phyloP scores from a whole-genome alignment of 2,113 vertebrate species.

The Cheirogaleus medius region DNA sequence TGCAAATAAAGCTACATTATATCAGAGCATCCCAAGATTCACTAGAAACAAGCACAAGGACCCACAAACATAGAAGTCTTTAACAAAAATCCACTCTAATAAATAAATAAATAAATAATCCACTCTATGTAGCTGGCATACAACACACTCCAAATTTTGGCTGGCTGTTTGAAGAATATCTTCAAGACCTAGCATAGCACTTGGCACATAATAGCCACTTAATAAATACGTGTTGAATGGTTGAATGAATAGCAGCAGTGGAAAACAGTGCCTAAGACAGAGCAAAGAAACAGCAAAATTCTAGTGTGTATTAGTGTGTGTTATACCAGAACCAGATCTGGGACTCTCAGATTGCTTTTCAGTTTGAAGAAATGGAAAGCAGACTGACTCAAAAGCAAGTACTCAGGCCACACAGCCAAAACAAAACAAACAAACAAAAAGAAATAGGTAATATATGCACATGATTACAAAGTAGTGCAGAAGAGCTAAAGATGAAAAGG shows the following conservation, averaged over 20 bases:
- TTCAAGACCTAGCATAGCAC: neutral
- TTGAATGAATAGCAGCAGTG: neutral
- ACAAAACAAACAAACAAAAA: neutral
- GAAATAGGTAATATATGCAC: neutral
- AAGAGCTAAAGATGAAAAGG: neutral
- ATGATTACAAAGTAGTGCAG: neutral
- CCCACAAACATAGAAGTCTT: neutral
- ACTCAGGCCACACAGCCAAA: neutral
- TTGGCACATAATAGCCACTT: neutral
- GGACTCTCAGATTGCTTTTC: neutral
- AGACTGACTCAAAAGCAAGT: neutral
- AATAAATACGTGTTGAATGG: neutral
- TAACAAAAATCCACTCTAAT: neutral
- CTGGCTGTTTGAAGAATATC: neutral
- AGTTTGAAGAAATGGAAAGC: neutral
- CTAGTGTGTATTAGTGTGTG: neutral
- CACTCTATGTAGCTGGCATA: neutral
- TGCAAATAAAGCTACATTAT: constrained; percentile 17
- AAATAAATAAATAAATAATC: neutral
- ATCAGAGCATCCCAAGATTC: neutral
- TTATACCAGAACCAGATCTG: neutral
- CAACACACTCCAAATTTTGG: neutral
- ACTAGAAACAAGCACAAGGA: neutral
- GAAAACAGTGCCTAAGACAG: neutral
- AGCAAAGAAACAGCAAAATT: constrained; percentile 22